A percentile compares a stretch with the other conserved stretches of the same genome.
Evolutionary conservation across 2,797 vertebrate species (phyloP).

Genomic region (Tenualosa thibaudeaui): DNA sequence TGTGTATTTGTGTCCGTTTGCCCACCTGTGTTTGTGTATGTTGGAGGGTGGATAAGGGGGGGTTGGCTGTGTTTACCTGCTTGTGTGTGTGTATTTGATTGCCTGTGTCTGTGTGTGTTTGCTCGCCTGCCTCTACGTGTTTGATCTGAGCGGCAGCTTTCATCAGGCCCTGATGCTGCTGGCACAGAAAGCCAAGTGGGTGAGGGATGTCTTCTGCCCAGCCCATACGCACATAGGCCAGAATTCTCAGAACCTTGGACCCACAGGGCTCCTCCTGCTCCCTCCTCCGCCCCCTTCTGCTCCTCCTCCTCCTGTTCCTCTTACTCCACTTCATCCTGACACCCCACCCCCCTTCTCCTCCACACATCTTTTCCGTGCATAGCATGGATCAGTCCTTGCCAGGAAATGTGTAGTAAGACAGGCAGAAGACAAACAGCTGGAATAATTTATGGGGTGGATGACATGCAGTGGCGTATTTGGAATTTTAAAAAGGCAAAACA

Average conservation of each 20-base stretch:
- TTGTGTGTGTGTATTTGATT: neutral
- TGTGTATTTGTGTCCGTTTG: neutral
- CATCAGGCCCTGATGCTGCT: neutral
- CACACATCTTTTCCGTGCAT: neutral
- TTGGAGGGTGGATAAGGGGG: too few relatives aligned
- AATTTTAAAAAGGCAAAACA: neutral
- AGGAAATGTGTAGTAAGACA: neutral
- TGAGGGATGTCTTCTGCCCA: neutral
- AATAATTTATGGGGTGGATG: neutral
- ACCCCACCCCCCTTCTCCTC: neutral
- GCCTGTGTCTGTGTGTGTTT: neutral
- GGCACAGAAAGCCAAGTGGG: neutral
- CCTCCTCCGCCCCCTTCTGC: too few relatives aligned
- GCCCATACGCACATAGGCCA: neutral
- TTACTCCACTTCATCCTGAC: too few relatives aligned
- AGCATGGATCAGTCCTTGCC: neutral
- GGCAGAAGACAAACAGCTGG: neutral
- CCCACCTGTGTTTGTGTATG: neutral
- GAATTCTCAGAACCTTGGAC: neutral
- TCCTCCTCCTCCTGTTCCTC: neutral
- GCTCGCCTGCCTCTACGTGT: neutral
- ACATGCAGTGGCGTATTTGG: neutral
- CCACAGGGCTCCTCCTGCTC: neutral
- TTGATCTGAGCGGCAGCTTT: constrained; percentile 12
- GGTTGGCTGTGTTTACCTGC: neutral